Base-by-base conservation (phyloP, 2,797 vertebrate genomes). In the Phylloscopus collybita region DNA sequence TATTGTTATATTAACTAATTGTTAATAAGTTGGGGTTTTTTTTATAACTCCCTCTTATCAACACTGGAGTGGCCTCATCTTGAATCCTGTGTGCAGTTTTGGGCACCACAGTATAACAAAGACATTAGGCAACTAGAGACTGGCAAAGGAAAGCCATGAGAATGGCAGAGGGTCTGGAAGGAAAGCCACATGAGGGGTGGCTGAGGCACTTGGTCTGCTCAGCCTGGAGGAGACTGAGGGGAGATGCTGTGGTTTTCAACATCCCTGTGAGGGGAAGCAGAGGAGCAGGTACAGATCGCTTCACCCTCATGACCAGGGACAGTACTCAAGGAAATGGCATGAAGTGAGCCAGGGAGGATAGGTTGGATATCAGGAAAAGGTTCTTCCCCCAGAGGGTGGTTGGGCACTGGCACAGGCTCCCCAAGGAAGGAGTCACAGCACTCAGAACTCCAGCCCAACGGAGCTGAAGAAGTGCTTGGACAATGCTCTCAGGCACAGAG, bases 251-350 rank as follows among this genome's bases (percentile, higher is more conserved):
- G 2, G 13, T 34, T 7, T 49, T 5, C 21, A 47, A 6, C 6
- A 4, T 51, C 16, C 25, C 40, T 1, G 0, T 1, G 6, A n/a
- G 14, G 10, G n/a, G 38, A 51, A 34, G 5, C 0, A 0, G 12
- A 83, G 25, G 29, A 30, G 4, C 27, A 71, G 50, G 29, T 1
- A 13, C 19, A 0, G 9, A 38, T 13, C 23, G 5, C 16, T 76
- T 44, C 29, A 2, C 16, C 14, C 9, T 40, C 29, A 2, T 51
- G 20, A 16, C 2, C 29, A 34, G 87, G 10, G 51, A 51, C 20
- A 59, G 45, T n/a, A 19, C 10, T 3, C 3, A 1, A 64, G 25
- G 30, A 17, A 64, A 30, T 18, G 8, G 12, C 20, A 11, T 30
- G 20, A 30, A 76, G 29, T 16, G 59, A 57, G 10, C 5, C 6